Evolutionary conservation across 2,113 vertebrate species (phyloP).

Genomic region (Tor tambroides): DNA sequence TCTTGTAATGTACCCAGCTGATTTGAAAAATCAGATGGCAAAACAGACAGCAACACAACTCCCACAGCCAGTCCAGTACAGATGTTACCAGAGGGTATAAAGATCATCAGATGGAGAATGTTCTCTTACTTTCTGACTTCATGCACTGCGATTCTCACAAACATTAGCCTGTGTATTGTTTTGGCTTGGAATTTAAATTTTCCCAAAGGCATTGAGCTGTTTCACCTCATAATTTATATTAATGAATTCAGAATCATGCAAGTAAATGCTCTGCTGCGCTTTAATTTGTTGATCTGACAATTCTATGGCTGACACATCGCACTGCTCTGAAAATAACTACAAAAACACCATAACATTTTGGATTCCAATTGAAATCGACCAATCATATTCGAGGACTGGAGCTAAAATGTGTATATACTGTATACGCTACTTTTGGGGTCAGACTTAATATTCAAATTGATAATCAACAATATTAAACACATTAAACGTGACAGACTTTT

Average conservation of each 20-base stretch:
- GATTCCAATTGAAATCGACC: neutral
- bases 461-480: too few relatives aligned
- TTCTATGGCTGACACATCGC: constrained; percentile 71
- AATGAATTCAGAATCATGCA: constrained; percentile 69
- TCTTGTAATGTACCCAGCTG: neutral
- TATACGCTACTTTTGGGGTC: too few relatives aligned
- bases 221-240: constrained; percentile 69
- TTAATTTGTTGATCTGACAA: constrained; percentile 77
- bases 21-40: neutral
- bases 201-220: constrained; percentile 36
- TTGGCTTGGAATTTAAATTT: constrained; percentile 15
- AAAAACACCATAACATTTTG: constrained; percentile 67
- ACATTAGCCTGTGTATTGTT: neutral
- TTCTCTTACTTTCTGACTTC: neutral
- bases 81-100: neutral
- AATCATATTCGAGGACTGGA: too few relatives aligned
- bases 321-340: constrained; percentile 67
- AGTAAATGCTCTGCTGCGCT: constrained; percentile 76
- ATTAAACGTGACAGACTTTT: too few relatives aligned
- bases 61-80: neutral
- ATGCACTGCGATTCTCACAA: neutral
- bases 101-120: neutral
- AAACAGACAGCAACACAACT: neutral
- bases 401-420: too few relatives aligned
- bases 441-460: too few relatives aligned